Conservation (phyloP, 2,797 vertebrate genomes). For the Onychomys arenicola region DNA sequence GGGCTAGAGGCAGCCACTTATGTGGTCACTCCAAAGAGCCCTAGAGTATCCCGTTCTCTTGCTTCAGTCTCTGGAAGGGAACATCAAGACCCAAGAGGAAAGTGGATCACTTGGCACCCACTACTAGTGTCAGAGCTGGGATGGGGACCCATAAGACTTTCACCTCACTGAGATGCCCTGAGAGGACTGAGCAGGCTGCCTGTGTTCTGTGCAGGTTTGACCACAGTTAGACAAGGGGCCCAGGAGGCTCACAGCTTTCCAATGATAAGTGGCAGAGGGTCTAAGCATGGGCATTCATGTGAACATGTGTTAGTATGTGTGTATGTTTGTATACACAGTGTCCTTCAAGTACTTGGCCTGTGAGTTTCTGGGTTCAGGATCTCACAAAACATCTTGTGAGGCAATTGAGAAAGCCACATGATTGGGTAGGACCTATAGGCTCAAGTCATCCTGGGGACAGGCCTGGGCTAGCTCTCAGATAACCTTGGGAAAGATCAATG, state of each 20-base stretch:
- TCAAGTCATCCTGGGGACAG: fast-evolving
- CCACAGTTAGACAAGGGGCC: fast-evolving
- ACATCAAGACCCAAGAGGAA: background rate
- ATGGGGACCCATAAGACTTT: background rate
- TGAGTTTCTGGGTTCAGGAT: background rate
- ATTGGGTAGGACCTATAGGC: background rate
- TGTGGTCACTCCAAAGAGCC: background rate
- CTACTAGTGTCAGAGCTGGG: background rate
- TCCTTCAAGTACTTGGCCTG: background rate
- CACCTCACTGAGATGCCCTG: fast-evolving
- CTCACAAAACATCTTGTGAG: background rate
- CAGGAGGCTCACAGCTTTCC: background rate
- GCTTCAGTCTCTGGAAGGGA: background rate
- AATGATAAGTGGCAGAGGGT: background rate
- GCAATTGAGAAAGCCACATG: background rate
- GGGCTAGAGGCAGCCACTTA: background rate
- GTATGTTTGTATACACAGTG: background rate
- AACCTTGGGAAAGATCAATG: background rate
- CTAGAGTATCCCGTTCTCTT: background rate
- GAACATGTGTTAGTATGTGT: background rate
- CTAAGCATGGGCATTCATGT: background rate
- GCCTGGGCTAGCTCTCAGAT: no score
- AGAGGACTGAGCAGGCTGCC: background rate
- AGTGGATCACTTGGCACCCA: background rate
- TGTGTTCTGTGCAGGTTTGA: background rate